A percentile compares a stretch with the other conserved stretches of the same genome.
phyloP scores from a whole-genome alignment of 1,140 invertebrate species.

The Paramacrobiotus metropolitanus region DNA sequence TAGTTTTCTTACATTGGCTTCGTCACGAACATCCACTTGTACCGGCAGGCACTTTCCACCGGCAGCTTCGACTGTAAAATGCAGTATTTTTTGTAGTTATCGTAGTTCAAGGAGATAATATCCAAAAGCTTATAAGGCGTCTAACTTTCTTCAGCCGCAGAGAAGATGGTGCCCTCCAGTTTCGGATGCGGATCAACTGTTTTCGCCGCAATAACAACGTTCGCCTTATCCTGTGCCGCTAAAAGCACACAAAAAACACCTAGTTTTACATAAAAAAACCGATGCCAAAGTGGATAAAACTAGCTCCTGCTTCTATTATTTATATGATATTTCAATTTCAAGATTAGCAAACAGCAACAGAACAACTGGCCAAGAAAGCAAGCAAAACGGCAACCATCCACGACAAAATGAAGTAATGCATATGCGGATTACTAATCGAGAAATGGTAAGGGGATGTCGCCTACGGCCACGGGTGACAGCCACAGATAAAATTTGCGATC shows the following conservation, averaged over 20 bases:
- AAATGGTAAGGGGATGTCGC: too few species aligned
- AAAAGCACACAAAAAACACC: not conserved
- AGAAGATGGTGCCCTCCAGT: conserved; percentile 89
- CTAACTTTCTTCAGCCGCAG: conserved; percentile 76
- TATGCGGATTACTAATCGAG: too few species aligned
- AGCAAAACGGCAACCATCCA: too few species aligned
- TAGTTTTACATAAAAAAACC: not conserved
- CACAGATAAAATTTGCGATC: too few species aligned
- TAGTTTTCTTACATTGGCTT: conserved; percentile 29
- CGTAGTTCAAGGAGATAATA: not conserved
- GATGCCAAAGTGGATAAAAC: not conserved
- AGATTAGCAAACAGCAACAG: too few species aligned
- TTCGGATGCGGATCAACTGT: conserved; percentile 88
- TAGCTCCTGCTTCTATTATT: too few species aligned
- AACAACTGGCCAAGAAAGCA: too few species aligned
- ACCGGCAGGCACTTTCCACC: conserved; percentile 78
- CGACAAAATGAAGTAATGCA: too few species aligned
- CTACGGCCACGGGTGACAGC: too few species aligned
- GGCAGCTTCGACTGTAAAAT: conserved; percentile 43
- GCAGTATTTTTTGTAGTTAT: not conserved
- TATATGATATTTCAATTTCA: too few species aligned
- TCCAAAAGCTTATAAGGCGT: not conserved
- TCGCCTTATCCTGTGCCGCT: conserved; percentile 32
- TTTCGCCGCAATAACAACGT: conserved; percentile 82
- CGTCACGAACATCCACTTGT: conserved; percentile 75